phyloP scores from a whole-genome alignment of 2,113 vertebrate genomes.

The Etia nguti region DNA sequence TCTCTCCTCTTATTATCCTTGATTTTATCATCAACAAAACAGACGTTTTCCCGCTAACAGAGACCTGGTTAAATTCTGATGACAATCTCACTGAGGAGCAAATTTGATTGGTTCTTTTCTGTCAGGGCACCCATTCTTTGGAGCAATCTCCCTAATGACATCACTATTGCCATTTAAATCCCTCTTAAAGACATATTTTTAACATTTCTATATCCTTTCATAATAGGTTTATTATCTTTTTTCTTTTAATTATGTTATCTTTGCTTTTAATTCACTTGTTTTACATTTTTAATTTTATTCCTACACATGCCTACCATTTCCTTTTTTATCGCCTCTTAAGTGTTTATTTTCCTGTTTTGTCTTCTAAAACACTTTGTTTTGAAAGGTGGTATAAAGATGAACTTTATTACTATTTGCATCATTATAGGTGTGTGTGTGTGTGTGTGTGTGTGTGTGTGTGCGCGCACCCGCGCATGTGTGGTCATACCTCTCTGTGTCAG shows the following conservation, averaged over 20 bases:
- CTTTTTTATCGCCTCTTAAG: background rate
- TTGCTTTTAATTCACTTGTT: background rate
- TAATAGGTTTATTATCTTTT: background rate
- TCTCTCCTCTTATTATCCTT: background rate
- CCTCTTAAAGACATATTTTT: background rate
- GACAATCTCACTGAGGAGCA: background rate
- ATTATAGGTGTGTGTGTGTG: background rate
- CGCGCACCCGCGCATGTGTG: too few species aligned
- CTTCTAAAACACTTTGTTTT: background rate
- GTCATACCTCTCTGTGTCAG: conserved; percentile 60
- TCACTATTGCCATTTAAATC: background rate
- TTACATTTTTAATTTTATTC: background rate
- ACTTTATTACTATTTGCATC: background rate
- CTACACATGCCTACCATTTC: background rate
- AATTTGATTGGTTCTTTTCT: background rate
- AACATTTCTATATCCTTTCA: background rate
- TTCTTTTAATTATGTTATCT: background rate
- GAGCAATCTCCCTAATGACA: too few species aligned
- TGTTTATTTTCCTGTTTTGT: background rate
- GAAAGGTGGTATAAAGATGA: background rate
- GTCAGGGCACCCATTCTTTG: too few species aligned
- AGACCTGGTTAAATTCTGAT: background rate
- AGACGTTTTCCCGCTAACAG: background rate
- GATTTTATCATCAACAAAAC: background rate
- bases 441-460: conserved; percentile 2